Percentiles rank a stretch among this genome's conserved stretches.
Evolutionary conservation across 2,797 vertebrate genomes (phyloP).

Genomic region (Aulostomus chinensis): DNA sequence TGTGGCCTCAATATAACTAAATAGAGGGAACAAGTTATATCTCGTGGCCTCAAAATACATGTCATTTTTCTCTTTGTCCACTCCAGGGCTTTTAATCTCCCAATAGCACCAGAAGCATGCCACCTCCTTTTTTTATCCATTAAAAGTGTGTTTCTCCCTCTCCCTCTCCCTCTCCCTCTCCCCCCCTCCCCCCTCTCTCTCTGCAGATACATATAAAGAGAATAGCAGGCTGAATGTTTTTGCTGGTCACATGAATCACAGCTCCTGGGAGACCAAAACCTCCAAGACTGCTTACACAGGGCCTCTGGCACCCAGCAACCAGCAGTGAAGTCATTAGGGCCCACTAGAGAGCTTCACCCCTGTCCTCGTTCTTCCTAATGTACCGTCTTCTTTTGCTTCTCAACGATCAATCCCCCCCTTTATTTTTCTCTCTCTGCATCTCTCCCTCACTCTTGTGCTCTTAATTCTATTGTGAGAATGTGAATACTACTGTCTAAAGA

Average conservation of each 20-base stretch:
- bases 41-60: too few species aligned
- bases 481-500: slow-evolving; percentile 79
- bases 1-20: too few species aligned
- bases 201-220: slow-evolving; percentile 98
- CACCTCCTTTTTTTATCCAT: not conserved
- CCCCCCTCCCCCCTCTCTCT: slow-evolving; percentile 40
- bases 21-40: too few species aligned
- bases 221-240: slow-evolving; percentile 82
- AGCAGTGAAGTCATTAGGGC: slow-evolving; percentile 66
- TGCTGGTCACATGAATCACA: slow-evolving; percentile 42
- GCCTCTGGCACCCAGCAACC: slow-evolving; percentile 62
- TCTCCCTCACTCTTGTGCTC: slow-evolving; percentile 51
- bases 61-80: too few species aligned
- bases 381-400: slow-evolving; percentile 45
- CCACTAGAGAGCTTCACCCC: slow-evolving; percentile 47
- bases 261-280: slow-evolving; percentile 50
- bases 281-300: slow-evolving; percentile 60
- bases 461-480: slow-evolving; percentile 66
- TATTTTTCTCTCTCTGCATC: slow-evolving; percentile 25
- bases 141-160: slow-evolving; percentile 41
- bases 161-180: slow-evolving; percentile 21
- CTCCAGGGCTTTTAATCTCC: not conserved
- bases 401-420: slow-evolving; percentile 25
- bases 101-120: too few species aligned
- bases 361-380: slow-evolving; percentile 29